Base-by-base conservation (phyloP, 2,113 vertebrate species). In the Numenius arquata region DNA sequence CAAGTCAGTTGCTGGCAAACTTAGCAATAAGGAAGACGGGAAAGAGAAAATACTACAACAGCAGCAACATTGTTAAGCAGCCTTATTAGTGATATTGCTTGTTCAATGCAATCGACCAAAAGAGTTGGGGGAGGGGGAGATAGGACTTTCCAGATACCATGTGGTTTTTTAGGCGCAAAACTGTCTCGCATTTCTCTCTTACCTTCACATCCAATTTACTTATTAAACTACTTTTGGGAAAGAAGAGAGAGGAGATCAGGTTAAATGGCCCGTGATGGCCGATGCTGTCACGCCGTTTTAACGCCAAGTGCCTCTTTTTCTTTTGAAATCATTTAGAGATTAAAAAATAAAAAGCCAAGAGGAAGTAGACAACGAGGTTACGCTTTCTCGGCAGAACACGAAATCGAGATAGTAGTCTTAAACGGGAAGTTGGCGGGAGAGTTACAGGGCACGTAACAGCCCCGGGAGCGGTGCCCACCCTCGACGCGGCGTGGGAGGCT, bases 401-500 rank as follows among this genome's bases (percentile, higher is more conserved):
- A 82, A 68, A 45, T 1, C 12, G 18, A 65, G 53, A 23, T 4
- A 30, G n/a, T 5, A 6, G 1, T 25, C 71, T 29, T 4, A 8
- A 41, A 9, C 48, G 45, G 85, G 89, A 94, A 85, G 52, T 15
- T 32, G 48, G 27, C 48, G 8, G 58, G 13, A 6, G 55, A 52
- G 29, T 19, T 9, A 2, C 36, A 18, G 27, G 52, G 30, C 59
- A 2, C 1, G 22, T 2, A 38, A 2, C 3, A 4, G 45, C 1
- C 8, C 4, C 2, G 23, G 77, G 22, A 66, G 77, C n/a, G n/a
- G 65, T 72, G 19, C 55, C 47, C 63, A 7, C 2, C 30, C 79
- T 0, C 7, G 5, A 0, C 52, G 1, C 18, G 0, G 68, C 41
- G 1, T 3, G 25, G 79, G 7, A 14, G 63, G 40, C 68, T 11